Evolutionary conservation across 2,113 vertebrate species (phyloP).

Genomic region (Scophthalmus maximus): DNA sequence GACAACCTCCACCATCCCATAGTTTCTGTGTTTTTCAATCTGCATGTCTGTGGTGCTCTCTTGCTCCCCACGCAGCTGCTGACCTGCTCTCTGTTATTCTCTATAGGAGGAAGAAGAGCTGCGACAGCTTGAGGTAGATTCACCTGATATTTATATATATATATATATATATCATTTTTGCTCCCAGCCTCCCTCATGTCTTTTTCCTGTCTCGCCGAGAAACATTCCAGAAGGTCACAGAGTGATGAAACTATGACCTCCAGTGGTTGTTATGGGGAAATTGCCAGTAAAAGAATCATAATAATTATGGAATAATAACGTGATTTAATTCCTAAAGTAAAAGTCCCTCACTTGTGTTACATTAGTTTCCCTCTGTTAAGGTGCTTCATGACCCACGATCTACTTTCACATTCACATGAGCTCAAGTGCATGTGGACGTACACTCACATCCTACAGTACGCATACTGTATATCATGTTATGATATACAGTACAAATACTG

Average conservation of each 20-base stretch:
- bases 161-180: not conserved
- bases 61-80: constrained; percentile 63
- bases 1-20: constrained; percentile 53
- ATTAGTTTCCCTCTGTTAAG: not conserved
- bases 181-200: not conserved
- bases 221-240: no score
- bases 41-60: constrained; percentile 61
- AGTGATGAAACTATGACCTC: constrained; percentile 1
- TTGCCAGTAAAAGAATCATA: no score
- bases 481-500: no score
- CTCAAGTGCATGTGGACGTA: constrained; percentile 1
- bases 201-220: constrained; percentile 8
- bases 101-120: constrained; percentile 86
- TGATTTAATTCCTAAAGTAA: not conserved
- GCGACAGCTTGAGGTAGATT: constrained; percentile 83
- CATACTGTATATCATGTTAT: no score
- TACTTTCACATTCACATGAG: not conserved
- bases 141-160: constrained; percentile 1
- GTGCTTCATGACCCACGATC: not conserved
- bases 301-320: not conserved
- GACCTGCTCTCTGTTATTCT: constrained; percentile 69
- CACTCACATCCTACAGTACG: not conserved
- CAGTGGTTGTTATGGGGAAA: constrained; percentile 1
- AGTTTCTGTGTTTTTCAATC: constrained; percentile 2
- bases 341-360: not conserved